phyloP scores from a whole-genome alignment of 1,140 invertebrate species.

The Rhagoletis zephyria region DNA sequence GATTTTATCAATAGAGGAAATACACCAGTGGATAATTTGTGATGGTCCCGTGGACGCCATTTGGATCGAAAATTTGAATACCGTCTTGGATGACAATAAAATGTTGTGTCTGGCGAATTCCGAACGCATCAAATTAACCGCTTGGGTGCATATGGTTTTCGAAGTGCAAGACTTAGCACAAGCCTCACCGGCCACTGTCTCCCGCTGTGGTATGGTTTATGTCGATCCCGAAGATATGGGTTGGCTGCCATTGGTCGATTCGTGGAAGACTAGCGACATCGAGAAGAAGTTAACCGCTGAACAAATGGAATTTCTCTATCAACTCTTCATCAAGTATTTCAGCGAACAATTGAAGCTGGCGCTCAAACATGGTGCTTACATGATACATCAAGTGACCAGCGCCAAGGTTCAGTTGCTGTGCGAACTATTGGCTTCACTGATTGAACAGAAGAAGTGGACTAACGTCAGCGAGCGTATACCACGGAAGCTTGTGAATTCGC shows the following conservation, averaged over 20 bases:
- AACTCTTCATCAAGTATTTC: slow-evolving; percentile 79
- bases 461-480: background rate
- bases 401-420: slow-evolving; percentile 86
- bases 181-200: slow-evolving; percentile 91
- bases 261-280: slow-evolving; percentile 81
- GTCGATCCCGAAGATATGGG: slow-evolving; percentile 87
- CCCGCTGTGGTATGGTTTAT: slow-evolving; percentile 90
- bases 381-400: slow-evolving; percentile 84
- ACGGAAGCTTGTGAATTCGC: no score
- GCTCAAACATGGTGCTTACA: slow-evolving; percentile 77
- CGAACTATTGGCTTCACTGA: slow-evolving; percentile 80
- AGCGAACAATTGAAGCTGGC: slow-evolving; percentile 80
- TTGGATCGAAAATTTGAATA: slow-evolving; percentile 97
- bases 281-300: slow-evolving; percentile 76
- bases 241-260: slow-evolving; percentile 85
- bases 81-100: slow-evolving; percentile 93
- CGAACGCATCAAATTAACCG: slow-evolving; percentile 90
- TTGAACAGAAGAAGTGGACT: slow-evolving; percentile 72
- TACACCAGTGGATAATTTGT: slow-evolving; percentile 88
- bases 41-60: slow-evolving; percentile 95
- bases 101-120: slow-evolving; percentile 90
- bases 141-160: slow-evolving; percentile 88
- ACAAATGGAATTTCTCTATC: slow-evolving; percentile 76
- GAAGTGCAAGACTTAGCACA: slow-evolving; percentile 90
- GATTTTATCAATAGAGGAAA: slow-evolving; percentile 73